Evolutionary conservation across 2,113 vertebrate species (phyloP), one percentile per base, ranked within the genome.

Genomic region (Pseudopipra pipra): DNA sequence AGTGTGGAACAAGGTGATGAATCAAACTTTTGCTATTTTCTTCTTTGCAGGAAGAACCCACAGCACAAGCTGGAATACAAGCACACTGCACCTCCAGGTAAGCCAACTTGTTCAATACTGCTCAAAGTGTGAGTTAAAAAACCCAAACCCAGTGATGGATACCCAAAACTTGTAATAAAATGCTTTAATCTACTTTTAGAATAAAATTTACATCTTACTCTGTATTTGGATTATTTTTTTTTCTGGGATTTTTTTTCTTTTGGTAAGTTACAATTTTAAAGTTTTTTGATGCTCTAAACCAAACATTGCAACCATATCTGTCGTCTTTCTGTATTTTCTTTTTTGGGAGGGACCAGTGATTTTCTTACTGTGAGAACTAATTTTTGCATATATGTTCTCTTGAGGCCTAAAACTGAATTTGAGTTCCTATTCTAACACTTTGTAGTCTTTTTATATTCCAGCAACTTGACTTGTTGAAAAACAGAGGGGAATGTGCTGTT

Each of bases 11-110:
- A 39, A 41, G 12, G 27, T 46, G 19, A 23, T 5, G 14, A 79
- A 67, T 62, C 20, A 80, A 89, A 22, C 77, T 90, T 87, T 59
- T 87, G 4, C 39, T 61, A 10, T 63, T 83, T 84, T 51, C n/a
- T 85, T 81, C 76, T 77, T 96, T 96, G 30, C 84, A 98, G 98
- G 89, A 98, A 98, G 92, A 98, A 98, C 95, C 98, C 97, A 5
- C 98, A 98, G 66, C 98, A 98, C 95, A 98, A 98, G 87, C 80
- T 98, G 58, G 98, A 98, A 78, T 98, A 98, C 81, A 98, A 96
- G 80, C 98, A 98, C 66, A 97, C 89, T 37, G 76, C 55, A 30
- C 90, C 93, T 91, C 95, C 97, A 90, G 97, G 98, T 98, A 94
- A 93, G 82, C 47, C 43, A 68, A 15, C 41, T 47, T 78, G 24